phyloP scores from a whole-genome alignment of 2,888 invertebrate genomes.

The Alloplasta piceator region DNA sequence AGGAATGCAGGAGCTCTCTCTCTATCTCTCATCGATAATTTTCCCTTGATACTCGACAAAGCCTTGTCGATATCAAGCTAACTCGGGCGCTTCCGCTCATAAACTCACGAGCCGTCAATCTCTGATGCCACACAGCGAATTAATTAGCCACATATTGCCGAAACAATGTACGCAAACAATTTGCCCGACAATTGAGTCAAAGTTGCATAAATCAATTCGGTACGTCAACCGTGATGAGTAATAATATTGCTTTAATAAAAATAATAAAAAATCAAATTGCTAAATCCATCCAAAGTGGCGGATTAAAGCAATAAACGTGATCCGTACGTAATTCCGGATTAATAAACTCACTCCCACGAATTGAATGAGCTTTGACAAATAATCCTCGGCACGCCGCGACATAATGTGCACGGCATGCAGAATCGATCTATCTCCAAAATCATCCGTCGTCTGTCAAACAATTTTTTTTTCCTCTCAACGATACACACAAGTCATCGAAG shows the following conservation, averaged over 20 bases:
- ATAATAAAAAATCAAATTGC: not conserved
- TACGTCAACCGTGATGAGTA: not conserved
- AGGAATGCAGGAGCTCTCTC: too few relatives aligned
- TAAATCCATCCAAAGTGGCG: not conserved
- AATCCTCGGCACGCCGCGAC: not conserved
- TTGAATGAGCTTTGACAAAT: conserved; percentile 44
- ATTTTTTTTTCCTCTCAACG: conserved; percentile 24
- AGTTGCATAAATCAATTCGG: not conserved
- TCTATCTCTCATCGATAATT: conserved; percentile 26
- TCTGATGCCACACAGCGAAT: not conserved
- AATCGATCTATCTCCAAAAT: conserved; percentile 51
- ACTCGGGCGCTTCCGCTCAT: conserved; percentile 20
- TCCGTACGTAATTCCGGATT: conserved; percentile 4
- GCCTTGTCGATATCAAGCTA: conserved; percentile 25
- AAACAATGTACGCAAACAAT: conserved; percentile 26
- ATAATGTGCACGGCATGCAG: not conserved
- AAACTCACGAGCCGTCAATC: conserved; percentile 31
- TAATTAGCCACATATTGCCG: conserved; percentile 29
- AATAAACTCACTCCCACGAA: conserved; percentile 37
- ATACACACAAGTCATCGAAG: conserved; percentile 48
- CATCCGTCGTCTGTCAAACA: conserved; percentile 16
- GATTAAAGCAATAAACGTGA: not conserved
- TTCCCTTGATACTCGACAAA: conserved; percentile 39
- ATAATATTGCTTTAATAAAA: not conserved
- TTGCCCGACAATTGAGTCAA: not conserved